phyloP scores from a whole-genome alignment of 2,888 invertebrate genomes.

The Chorisops tibialis region DNA sequence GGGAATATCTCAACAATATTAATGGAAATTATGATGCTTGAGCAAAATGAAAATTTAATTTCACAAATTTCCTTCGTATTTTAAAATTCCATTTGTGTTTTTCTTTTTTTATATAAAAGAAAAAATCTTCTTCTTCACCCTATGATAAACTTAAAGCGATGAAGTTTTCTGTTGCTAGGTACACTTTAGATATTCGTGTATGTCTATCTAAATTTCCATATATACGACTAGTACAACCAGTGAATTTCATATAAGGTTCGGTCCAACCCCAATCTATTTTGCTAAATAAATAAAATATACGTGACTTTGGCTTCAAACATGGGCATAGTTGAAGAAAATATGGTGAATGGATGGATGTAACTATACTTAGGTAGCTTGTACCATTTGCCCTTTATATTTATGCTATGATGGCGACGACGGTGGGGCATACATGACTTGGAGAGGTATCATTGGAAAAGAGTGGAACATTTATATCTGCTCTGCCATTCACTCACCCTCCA shows the following conservation, averaged over 20 bases:
- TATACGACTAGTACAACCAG: constrained; percentile 15
- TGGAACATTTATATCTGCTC: constrained; percentile 19
- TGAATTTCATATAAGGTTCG: constrained; percentile 21
- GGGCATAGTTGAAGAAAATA: constrained; percentile 6
- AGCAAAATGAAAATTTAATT: no score
- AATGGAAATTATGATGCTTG: no score
- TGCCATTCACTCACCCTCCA: no score
- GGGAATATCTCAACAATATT: no score
- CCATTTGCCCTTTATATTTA: constrained; percentile 7
- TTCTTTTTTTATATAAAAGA: no score
- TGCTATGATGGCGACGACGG: not conserved
- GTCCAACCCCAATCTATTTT: constrained; percentile 34
- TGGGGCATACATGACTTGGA: not conserved
- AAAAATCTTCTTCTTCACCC: no score
- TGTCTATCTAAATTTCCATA: constrained; percentile 19
- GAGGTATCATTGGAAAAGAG: constrained; percentile 20
- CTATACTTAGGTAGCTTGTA: no score
- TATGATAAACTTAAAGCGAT: no score
- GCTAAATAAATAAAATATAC: constrained; percentile 36
- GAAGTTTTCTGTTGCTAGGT: no score
- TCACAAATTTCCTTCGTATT: no score
- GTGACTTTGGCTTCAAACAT: constrained; percentile 32
- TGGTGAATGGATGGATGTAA: constrained; percentile 3
- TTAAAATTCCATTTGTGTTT: no score
- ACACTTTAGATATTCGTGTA: no score